Evolutionary conservation across 2,888 invertebrate species (phyloP).

Genomic region (Cerastoderma edule): DNA sequence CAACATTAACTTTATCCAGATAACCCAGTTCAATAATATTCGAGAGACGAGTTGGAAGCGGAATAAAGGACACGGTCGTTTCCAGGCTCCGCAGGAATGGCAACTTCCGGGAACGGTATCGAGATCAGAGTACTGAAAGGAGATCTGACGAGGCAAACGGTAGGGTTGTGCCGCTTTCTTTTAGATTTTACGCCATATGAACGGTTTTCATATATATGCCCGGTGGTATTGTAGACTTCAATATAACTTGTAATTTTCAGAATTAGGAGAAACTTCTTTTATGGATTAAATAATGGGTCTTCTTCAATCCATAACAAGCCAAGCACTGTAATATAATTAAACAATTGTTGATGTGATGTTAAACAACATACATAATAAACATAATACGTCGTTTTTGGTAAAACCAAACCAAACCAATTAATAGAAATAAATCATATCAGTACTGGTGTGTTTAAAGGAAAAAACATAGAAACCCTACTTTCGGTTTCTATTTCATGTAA

Average conservation of each 20-base stretch:
- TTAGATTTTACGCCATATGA: neutral
- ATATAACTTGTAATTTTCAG: no score
- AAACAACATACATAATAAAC: no score
- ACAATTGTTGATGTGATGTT: neutral
- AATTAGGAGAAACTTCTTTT: no score
- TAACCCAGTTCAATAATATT: neutral
- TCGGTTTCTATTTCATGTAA: no score
- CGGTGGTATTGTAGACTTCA: neutral
- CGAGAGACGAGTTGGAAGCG: neutral
- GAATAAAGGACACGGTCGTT: no score
- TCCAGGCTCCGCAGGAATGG: no score
- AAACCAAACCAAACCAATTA: no score
- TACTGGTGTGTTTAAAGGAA: no score
- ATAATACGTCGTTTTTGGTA: no score
- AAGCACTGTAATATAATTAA: neutral
- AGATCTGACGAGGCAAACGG: neutral
- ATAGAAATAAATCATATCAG: no score
- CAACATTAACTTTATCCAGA: neutral
- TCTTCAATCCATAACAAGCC: neutral
- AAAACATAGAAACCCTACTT: no score
- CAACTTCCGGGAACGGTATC: neutral
- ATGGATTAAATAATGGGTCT: no score
- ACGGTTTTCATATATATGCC: neutral
- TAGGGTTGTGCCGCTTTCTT: neutral
- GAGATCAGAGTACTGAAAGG: conserved; percentile 4